phyloP scores from a whole-genome alignment of 2,113 vertebrate species.

The Chascanopsetta lugubris region DNA sequence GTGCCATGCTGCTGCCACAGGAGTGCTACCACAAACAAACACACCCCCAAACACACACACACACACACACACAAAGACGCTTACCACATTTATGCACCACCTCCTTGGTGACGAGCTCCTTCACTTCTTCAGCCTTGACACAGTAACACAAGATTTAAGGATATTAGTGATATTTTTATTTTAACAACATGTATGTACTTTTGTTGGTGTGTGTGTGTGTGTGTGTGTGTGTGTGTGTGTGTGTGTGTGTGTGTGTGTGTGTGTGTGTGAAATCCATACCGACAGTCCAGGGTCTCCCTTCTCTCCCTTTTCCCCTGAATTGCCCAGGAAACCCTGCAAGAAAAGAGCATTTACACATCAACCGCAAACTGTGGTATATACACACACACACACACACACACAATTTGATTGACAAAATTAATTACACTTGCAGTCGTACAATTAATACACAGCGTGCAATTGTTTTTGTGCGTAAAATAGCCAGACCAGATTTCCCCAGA shows the following conservation, averaged over 20 bases:
- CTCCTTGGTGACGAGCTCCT: conserved; percentile 84
- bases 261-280: conserved; percentile 36
- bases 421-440: no score
- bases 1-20: conserved; percentile 70
- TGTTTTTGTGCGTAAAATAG: no score
- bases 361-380: no score
- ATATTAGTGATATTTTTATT: no score
- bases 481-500: no score
- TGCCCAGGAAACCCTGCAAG: conserved; percentile 81
- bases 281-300: conserved; percentile 88
- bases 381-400: no score
- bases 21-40: conserved; percentile 64
- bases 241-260: background rate
- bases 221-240: background rate
- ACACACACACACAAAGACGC: conserved; percentile 42
- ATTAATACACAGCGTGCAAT: no score
- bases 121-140: conserved; percentile 85
- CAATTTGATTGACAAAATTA: no score
- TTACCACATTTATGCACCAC: conserved; percentile 86
- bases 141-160: conserved; percentile 14
- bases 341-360: conserved; percentile 2
- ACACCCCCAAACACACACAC: conserved; percentile 11
- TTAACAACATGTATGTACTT: no score
- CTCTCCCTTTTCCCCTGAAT: conserved; percentile 83
- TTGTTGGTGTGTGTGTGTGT: background rate